A percentile compares a stretch with the other conserved stretches of the same genome.
Evolutionary conservation across 2,797 vertebrate genomes (phyloP).

Genomic region (Florisuga fusca): DNA sequence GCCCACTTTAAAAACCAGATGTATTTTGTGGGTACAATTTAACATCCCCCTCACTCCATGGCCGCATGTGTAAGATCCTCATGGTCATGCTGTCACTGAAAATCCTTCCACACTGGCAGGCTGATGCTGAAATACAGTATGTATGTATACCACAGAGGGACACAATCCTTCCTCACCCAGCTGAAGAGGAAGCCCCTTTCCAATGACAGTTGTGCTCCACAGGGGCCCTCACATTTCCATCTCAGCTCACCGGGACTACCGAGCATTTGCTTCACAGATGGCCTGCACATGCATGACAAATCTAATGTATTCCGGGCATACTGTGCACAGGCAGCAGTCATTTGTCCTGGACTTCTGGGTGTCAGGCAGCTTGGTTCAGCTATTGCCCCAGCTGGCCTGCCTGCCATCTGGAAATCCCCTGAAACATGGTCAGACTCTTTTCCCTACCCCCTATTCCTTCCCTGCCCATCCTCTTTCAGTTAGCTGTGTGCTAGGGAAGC

Average conservation of each 20-base stretch:
- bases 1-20: background rate
- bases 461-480: background rate
- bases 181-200: background rate
- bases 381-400: constrained; percentile 11
- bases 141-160: background rate
- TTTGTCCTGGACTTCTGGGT: constrained; percentile 2
- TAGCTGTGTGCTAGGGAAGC: fast-evolving
- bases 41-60: background rate
- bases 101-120: background rate
- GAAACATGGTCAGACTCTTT: background rate
- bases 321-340: background rate
- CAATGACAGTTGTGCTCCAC: background rate
- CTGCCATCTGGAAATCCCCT: background rate
- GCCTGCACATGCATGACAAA: constrained; percentile 31
- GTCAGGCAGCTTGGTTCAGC: constrained; percentile 3
- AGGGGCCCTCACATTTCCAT: background rate
- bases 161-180: background rate
- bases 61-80: background rate
- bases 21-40: background rate
- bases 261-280: constrained; percentile 43
- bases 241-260: background rate
- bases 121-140: background rate
- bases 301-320: background rate
- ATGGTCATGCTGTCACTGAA: background rate
- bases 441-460: background rate